Conservation (phyloP, 2,113 vertebrate species). For the Scomber scombrus region DNA sequence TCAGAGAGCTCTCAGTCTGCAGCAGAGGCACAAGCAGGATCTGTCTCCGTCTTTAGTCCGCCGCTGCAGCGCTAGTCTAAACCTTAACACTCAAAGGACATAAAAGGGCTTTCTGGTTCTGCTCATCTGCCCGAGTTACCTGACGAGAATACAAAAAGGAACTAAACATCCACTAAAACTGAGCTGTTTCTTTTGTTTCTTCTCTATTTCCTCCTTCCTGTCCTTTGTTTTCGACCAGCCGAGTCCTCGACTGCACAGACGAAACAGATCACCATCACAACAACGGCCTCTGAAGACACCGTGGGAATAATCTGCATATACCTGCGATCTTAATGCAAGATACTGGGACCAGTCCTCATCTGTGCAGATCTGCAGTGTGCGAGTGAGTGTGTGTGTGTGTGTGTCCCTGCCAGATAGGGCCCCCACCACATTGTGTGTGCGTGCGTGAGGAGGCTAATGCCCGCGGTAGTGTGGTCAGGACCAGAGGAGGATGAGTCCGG, state of each 20-base stretch:
- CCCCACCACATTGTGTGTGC: conserved; percentile 53
- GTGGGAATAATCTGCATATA: conserved; percentile 12
- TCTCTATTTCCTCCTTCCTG: conserved; percentile 49
- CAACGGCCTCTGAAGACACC: conserved; percentile 25
- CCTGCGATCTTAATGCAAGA: conserved; percentile 4
- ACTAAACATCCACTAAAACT: background rate
- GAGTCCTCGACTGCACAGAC: conserved; percentile 26
- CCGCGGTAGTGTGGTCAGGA: conserved; percentile 73
- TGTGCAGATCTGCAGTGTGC: conserved; percentile 37
- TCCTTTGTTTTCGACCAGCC: conserved; percentile 58
- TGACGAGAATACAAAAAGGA: conserved; percentile 32
- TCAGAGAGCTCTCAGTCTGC: conserved; percentile 66
- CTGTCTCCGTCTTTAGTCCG: conserved; percentile 20
- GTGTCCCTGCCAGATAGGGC: conserved; percentile 15
- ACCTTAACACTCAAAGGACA: conserved; percentile 6
- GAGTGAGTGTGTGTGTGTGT: conserved; percentile 27
- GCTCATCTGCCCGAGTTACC: background rate
- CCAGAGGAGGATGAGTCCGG: conserved; percentile 96
- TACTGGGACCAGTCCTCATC: conserved; percentile 21
- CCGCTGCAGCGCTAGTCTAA: conserved; percentile 21
- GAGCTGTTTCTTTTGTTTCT: conserved; percentile 35
- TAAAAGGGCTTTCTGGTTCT: conserved; percentile 19
- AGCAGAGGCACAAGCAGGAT: conserved; percentile 32
- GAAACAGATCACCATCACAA: conserved; percentile 30
- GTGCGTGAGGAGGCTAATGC: conserved; percentile 87